These are phyloP conservation scores for Prochilodus magdalenae DNA, from an alignment of 2,113 vertebrate species.

Conservation along the genomic window DNA sequence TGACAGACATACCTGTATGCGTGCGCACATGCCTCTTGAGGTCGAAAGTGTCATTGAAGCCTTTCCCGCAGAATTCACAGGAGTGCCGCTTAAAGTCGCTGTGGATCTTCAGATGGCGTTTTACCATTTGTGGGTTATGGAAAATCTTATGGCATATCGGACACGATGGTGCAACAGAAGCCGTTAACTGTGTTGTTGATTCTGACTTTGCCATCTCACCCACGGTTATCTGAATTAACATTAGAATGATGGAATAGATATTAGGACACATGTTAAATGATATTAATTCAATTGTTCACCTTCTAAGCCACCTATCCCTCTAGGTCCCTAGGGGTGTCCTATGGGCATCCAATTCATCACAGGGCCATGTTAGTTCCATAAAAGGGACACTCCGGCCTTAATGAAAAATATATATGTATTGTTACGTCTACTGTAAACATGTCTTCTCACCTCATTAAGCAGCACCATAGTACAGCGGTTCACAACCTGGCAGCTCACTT, in stretches of 20 bases:
- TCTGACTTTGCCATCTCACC: constrained; percentile 11
- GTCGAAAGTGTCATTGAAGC: constrained; percentile 81
- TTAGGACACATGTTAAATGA: neutral
- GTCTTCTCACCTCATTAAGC: too few species aligned
- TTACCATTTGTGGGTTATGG: constrained; percentile 84
- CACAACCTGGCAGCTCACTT: too few species aligned
- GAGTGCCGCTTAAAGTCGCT: constrained; percentile 83
- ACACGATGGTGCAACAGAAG: constrained; percentile 33
- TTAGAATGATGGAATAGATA: neutral
- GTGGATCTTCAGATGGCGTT: constrained; percentile 86
- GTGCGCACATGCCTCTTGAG: constrained; percentile 82
- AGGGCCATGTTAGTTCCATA: too few species aligned
- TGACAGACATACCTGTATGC: constrained; percentile 78
- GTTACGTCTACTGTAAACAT: too few species aligned
- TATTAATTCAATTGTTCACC: neutral
- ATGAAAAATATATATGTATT: too few species aligned
- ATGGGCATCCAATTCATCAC: too few species aligned
- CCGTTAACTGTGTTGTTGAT: neutral
- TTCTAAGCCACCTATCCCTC: too few species aligned
- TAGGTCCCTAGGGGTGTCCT: too few species aligned
- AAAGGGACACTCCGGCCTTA: too few species aligned
- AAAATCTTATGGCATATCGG: constrained; percentile 81
- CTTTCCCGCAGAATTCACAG: constrained; percentile 87
- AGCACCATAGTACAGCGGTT: too few species aligned
- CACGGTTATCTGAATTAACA: constrained; percentile 33